Percentiles rank a stretch among this genome's conserved stretches.
Conservation (phyloP, 2,888 invertebrate genomes). For the Keiferia lycopersicella region DNA sequence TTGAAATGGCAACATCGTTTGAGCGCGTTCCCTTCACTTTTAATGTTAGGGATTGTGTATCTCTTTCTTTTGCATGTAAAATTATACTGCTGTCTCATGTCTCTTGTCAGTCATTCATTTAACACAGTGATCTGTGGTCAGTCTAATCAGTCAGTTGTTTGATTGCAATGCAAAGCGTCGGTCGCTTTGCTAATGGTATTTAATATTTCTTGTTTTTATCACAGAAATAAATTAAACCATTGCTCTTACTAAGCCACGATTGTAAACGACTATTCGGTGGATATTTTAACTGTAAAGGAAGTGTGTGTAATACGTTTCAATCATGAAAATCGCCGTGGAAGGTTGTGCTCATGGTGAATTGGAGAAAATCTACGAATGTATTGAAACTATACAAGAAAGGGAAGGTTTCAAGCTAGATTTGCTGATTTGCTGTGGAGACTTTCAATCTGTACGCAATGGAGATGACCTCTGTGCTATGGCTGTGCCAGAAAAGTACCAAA, state of each 20-base stretch:
- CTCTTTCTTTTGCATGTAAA: neutral
- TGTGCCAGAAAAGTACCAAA: conserved; percentile 94
- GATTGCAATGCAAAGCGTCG: neutral
- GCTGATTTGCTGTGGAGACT: conserved; percentile 98
- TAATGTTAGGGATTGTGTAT: neutral
- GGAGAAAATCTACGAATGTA: conserved; percentile 95
- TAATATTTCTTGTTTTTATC: neutral
- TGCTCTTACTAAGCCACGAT: neutral
- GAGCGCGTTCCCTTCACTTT: neutral
- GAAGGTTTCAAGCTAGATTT: conserved; percentile 92
- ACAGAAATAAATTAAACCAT: neutral
- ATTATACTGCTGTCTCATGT: neutral
- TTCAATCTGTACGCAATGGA: conserved; percentile 95
- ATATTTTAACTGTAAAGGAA: neutral
- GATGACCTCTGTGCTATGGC: conserved; percentile 96
- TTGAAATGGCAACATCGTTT: neutral
- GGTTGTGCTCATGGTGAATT: conserved; percentile 99
- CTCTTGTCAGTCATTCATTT: neutral
- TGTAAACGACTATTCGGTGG: neutral
- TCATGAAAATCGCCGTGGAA: conserved; percentile 96
- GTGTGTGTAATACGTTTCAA: conserved; percentile 33
- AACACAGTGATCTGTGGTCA: neutral
- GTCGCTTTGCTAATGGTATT: neutral
- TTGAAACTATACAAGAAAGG: conserved; percentile 87
- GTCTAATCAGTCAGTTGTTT: neutral